phyloP scores from a whole-genome alignment of 2,888 invertebrate species.

The Amphimallon solstitiale region DNA sequence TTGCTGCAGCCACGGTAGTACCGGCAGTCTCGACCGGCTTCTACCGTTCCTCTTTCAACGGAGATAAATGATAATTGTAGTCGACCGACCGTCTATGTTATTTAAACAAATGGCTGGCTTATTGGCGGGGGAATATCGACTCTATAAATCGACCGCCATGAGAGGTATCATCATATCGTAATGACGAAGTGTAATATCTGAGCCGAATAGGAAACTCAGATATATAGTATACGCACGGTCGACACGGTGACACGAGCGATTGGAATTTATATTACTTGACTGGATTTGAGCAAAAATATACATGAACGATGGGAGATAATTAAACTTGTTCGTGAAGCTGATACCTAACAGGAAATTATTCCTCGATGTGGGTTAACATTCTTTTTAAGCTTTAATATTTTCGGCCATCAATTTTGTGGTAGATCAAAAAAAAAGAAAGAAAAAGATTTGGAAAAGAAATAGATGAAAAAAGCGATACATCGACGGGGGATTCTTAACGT shows the following conservation, averaged over 20 bases:
- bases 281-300: conserved; percentile 18
- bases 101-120: conserved; percentile 33
- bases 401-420: no score
- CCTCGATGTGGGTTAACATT: no score
- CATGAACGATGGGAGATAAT: neutral
- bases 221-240: conserved; percentile 4
- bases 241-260: neutral
- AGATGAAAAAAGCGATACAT: no score
- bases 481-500: no score
- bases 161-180: conserved; percentile 29
- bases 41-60: neutral
- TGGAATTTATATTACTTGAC: conserved; percentile 24
- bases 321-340: neutral
- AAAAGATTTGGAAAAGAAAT: no score
- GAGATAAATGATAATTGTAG: conserved; percentile 30
- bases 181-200: conserved; percentile 31
- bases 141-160: conserved; percentile 25
- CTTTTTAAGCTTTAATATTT: no score
- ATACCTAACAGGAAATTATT: no score
- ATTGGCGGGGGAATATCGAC: conserved; percentile 30
- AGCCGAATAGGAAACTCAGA: neutral
- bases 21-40: neutral
- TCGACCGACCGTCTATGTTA: conserved; percentile 23
- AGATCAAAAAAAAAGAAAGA: no score
- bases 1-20: neutral